Base-by-base conservation (phyloP, 92 coral and sea anemone species). In the Epizoanthus illoricatus region DNA sequence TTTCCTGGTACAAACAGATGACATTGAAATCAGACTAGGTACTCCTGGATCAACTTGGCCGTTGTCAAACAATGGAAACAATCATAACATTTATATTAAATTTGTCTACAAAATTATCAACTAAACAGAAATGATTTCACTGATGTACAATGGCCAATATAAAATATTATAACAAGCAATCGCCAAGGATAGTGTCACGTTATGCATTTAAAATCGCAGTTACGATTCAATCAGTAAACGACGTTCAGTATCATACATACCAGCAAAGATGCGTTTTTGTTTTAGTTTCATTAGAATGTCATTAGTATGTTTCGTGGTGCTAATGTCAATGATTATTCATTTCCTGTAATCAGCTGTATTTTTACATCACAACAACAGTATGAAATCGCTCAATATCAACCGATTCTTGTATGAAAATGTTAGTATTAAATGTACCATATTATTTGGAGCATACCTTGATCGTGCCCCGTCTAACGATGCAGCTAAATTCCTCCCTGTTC, bases 381-480 rank as follows among this genome's bases (percentile, higher is more conserved):
- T 73, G 5, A 16, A 17, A 7, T 45, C 79, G 57, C 57, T 73
- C 57, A 15, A 73, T n/a, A 73, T 56, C 33, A 16, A 41, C 33
- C 3, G 15, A 52, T 52, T 52, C 56, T 28, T 40, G 7, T 13
- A 71, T 20, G 75, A 20, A 28, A 21, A 71, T 18, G 6, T 2
- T 71, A 71, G 10, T 52, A 52, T 11, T 52, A 52, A 52, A 9
- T 2, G 56, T 52, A 52, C 56, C 12, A 1, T 52, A 52, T 11
- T 52, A 52, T 52, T 52, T 40, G 36, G 36, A 68, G n/a, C 18
- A 15, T 65, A 74, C 74, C 84, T 28, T 13, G 80, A 76, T 40
- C 73, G 79, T 47, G 81, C 70, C 40, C 82, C 84, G 59, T 97
- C 99, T 70, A 97, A 89, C 56, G 99, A 97, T 20, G 99, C 99